Percentiles rank a stretch among this genome's conserved stretches.
phyloP scores from a whole-genome alignment of 2,797 vertebrate genomes.

The Taeniopygia guttata region DNA sequence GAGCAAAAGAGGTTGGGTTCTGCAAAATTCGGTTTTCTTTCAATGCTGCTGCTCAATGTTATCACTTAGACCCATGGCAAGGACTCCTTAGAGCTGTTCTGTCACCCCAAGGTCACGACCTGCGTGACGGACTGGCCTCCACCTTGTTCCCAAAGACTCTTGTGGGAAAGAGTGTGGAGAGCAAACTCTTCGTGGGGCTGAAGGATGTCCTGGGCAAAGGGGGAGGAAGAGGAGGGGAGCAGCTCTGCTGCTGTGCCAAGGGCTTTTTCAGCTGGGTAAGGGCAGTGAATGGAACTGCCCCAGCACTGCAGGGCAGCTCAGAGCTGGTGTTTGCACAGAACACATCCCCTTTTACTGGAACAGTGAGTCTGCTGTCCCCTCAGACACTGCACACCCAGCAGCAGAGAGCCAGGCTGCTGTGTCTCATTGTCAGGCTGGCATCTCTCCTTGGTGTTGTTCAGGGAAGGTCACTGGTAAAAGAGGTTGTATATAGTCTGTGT shows the following conservation, averaged over 20 bases:
- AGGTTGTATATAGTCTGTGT: neutral
- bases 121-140: rapidly evolving
- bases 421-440: neutral
- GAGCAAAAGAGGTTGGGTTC: neutral
- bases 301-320: neutral
- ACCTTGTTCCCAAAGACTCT: neutral
- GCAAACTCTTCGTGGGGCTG: rapidly evolving
- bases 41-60: neutral
- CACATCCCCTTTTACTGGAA: neutral
- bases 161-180: neutral
- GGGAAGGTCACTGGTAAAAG: neutral
- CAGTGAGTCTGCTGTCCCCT: neutral
- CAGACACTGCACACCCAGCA: neutral
- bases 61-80: rapidly evolving
- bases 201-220: neutral
- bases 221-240: neutral
- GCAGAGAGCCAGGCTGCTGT: neutral
- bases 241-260: neutral
- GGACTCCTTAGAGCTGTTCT: neutral
- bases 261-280: neutral
- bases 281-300: rapidly evolving
- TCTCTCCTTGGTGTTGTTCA: neutral
- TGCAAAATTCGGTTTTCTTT: neutral
- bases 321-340: neutral
- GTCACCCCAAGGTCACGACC: neutral